phyloP scores from a whole-genome alignment of 2,113 vertebrate genomes.

The Otis tarda region DNA sequence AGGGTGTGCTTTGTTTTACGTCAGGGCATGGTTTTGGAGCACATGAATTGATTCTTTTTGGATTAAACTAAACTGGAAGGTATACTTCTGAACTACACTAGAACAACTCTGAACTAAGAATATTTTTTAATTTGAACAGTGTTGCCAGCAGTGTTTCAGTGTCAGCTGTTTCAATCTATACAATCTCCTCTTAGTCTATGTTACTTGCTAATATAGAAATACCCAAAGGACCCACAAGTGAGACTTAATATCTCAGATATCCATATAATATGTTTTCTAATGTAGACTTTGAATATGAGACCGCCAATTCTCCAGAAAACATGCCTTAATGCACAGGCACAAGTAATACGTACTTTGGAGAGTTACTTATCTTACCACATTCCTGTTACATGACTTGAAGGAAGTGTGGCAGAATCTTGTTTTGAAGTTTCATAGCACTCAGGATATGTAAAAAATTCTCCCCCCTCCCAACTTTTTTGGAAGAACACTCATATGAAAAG shows the following conservation, averaged over 20 bases:
- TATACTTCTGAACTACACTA: neutral
- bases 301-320: neutral
- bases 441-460: neutral
- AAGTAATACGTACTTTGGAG: neutral
- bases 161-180: neutral
- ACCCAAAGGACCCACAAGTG: neutral
- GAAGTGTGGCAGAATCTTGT: neutral
- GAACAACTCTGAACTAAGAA: neutral
- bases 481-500: neutral
- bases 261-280: neutral
- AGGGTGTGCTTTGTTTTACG: neutral
- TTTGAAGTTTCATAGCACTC: neutral
- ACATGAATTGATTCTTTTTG: neutral
- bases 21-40: neutral
- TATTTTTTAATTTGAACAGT: neutral
- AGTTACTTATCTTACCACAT: neutral
- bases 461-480: neutral
- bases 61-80: neutral
- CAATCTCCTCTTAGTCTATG: neutral
- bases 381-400: neutral
- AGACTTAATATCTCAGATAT: neutral
- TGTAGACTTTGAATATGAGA: neutral
- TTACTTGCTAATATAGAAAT: neutral
- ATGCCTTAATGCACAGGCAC: neutral
- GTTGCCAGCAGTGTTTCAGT: neutral